Evolutionary conservation across 2,888 invertebrate genomes (phyloP).

Genomic region (Polydrusus pterygomalis): DNA sequence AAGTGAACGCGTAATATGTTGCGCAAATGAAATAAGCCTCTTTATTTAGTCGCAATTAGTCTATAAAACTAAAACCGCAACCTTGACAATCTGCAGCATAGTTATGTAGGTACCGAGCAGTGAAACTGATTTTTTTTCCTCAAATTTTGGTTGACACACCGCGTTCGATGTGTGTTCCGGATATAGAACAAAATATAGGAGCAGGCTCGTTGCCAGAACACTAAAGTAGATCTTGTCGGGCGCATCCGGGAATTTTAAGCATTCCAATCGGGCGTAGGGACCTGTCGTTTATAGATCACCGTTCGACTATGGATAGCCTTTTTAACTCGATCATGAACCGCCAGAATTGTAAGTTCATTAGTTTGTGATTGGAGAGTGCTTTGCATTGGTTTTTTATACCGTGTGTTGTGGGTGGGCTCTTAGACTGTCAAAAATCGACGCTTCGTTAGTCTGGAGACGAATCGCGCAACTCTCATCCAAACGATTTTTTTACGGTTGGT

Average conservation of each 20-base stretch:
- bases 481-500: conserved; percentile 17
- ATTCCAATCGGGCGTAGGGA: conserved; percentile 24
- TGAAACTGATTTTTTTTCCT: neutral
- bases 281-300: conserved; percentile 21
- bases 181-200: conserved; percentile 46
- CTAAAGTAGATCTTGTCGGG: conserved; percentile 14
- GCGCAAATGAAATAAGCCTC: neutral
- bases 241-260: conserved; percentile 27
- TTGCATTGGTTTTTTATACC: conserved; percentile 19
- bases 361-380: conserved; percentile 26
- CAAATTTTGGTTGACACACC: conserved; percentile 19
- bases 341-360: conserved; percentile 27
- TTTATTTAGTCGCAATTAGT: neutral
- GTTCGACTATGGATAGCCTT: conserved; percentile 9
- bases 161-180: conserved; percentile 28
- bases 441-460: conserved; percentile 3
- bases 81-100: conserved; percentile 13
- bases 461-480: conserved; percentile 11
- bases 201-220: conserved; percentile 36
- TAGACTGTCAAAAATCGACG: conserved; percentile 14
- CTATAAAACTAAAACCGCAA: neutral
- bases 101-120: neutral
- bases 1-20: neutral
- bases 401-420: conserved; percentile 7
- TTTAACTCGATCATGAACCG: conserved; percentile 21